Evolutionary conservation across 2,888 invertebrate genomes (phyloP).

Genomic region (Pyrochroa serraticornis): DNA sequence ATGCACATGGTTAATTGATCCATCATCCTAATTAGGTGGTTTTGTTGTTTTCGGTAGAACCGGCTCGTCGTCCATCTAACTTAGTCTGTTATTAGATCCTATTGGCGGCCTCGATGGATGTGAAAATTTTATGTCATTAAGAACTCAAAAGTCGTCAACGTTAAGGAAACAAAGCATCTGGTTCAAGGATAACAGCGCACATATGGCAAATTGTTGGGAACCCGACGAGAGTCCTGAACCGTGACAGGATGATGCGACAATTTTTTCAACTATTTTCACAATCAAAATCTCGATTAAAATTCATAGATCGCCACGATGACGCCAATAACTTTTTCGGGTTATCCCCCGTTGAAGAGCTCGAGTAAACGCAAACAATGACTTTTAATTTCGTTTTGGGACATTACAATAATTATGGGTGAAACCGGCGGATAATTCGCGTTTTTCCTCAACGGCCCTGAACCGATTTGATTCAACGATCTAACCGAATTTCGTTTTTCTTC

Average conservation of each 20-base stretch:
- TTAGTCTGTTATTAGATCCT: conserved; percentile 2
- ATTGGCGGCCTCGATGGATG: conserved; percentile 2
- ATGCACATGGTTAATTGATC: conserved; percentile 22
- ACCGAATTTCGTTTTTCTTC: too few relatives aligned
- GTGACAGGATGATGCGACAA: conserved; percentile 38
- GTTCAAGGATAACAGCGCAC: conserved; percentile 30
- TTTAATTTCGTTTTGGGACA: too few relatives aligned
- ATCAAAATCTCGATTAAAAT: too few relatives aligned
- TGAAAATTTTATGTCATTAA: conserved; percentile 19
- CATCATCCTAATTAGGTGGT: conserved; percentile 14
- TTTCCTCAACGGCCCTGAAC: too few relatives aligned
- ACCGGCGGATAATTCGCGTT: too few relatives aligned
- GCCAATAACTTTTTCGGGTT: too few relatives aligned
- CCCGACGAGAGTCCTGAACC: conserved; percentile 31
- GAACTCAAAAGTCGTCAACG: conserved; percentile 19
- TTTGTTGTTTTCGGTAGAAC: conserved; percentile 1
- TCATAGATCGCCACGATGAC: too few relatives aligned
- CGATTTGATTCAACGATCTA: too few relatives aligned
- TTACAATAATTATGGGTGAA: too few relatives aligned
- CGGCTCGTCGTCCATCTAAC: neutral
- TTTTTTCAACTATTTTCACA: conserved; percentile 17
- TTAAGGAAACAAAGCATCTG: conserved; percentile 38
- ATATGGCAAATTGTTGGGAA: conserved; percentile 39
- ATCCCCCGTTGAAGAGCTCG: too few relatives aligned
- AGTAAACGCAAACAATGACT: too few relatives aligned